These are phyloP conservation scores for Malurus cyaneus DNA, from an alignment of 2,113 vertebrate species.

Conservation along the genomic window DNA sequence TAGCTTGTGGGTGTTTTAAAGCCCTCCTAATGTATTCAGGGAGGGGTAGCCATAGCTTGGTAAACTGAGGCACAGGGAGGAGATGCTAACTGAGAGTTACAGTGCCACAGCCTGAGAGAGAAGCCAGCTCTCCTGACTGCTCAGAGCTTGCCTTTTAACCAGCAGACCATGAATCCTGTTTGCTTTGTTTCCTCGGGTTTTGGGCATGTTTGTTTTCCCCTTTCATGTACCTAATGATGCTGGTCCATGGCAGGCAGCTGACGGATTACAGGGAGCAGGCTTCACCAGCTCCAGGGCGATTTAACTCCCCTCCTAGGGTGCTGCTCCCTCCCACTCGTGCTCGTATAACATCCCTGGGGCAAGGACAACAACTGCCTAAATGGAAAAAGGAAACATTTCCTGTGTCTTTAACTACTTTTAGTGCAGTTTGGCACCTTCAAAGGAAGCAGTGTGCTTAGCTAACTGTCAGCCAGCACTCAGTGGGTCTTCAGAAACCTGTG, in stretches of 20 bases:
- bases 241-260: conserved; percentile 34
- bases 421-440: conserved; percentile 51
- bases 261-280: not conserved
- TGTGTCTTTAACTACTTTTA: conserved; percentile 54
- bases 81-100: not conserved
- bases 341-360: conserved; percentile 57
- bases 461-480: not conserved
- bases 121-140: not conserved
- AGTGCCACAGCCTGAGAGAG: not conserved
- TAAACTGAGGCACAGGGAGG: conserved; percentile 17
- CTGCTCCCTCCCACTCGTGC: not conserved
- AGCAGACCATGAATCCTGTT: conserved; percentile 62
- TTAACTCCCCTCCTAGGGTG: not conserved
- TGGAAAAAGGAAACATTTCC: conserved; percentile 65
- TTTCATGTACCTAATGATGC: conserved; percentile 60
- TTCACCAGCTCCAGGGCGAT: conserved; percentile 6
- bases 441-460: not conserved
- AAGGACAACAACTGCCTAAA: conserved; percentile 35
- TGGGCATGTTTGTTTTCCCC: conserved; percentile 37
- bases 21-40: not conserved
- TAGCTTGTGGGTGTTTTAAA: not conserved
- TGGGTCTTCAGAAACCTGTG: not conserved
- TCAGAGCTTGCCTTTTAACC: not conserved
- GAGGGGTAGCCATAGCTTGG: not conserved
- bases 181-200: conserved; percentile 45